Evolutionary conservation across 2,888 invertebrate genomes (phyloP).

Genomic region (Monochamus alternatus): DNA sequence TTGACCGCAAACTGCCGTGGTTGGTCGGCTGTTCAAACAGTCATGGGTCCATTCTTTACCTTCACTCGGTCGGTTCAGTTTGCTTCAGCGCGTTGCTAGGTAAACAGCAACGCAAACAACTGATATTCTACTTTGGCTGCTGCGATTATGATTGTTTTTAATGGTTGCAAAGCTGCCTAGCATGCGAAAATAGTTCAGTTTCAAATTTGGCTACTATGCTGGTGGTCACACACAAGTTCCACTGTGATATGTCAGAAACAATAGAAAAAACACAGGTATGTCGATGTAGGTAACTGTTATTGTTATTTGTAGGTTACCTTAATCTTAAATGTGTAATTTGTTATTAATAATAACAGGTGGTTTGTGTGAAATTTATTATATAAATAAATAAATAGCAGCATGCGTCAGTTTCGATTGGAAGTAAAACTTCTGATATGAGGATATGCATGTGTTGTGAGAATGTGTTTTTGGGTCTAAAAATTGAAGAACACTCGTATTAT

Average conservation of each 20-base stretch:
- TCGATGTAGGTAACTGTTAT: constrained; percentile 27
- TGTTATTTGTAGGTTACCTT: constrained; percentile 2
- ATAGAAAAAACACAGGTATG: constrained; percentile 27
- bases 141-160: not conserved
- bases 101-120: constrained; percentile 29
- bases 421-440: too few relatives aligned
- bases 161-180: not conserved
- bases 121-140: not conserved
- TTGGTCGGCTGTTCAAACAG: constrained; percentile 20
- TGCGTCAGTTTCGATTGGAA: not conserved
- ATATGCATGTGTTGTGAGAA: not conserved
- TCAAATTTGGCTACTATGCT: constrained; percentile 13
- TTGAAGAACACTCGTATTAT: not conserved
- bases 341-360: not conserved
- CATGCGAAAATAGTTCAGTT: not conserved
- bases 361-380: not conserved
- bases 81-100: constrained; percentile 26
- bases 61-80: constrained; percentile 19
- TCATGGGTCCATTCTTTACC: constrained; percentile 7
- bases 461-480: constrained; percentile 3
- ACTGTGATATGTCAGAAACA: constrained; percentile 25
- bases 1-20: constrained; percentile 52
- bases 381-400: not conserved
- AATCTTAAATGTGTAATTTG: constrained; percentile 5
- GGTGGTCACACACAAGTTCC: not conserved